These are phyloP conservation scores for Sycobia sp. DNA, from an alignment of 1,140 invertebrate genomes.

Conservation along the genomic window DNA sequence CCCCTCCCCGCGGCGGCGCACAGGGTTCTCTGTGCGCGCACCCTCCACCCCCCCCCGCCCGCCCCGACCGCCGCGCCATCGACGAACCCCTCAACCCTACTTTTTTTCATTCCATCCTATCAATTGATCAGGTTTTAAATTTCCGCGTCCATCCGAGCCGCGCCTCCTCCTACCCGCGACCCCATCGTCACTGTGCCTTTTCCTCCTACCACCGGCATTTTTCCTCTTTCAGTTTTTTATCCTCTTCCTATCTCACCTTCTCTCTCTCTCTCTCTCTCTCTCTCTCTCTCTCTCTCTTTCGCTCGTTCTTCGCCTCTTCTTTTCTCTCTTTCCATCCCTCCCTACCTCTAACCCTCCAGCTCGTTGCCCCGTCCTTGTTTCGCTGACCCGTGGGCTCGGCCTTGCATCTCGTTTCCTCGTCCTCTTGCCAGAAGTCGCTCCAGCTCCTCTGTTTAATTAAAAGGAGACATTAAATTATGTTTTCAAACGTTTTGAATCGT, in stretches of 20 bases:
- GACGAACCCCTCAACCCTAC: slow-evolving; percentile 58
- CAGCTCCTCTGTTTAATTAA: slow-evolving; percentile 15
- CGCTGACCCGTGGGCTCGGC: slow-evolving; percentile 1
- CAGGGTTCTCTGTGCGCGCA: slow-evolving; percentile 36
- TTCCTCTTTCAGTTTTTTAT: slow-evolving; percentile 37
- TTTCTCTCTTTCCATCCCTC: slow-evolving; percentile 27
- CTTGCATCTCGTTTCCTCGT: neutral
- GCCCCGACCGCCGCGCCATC: slow-evolving; percentile 35
- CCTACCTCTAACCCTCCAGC: slow-evolving; percentile 1
- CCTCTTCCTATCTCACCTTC: slow-evolving; percentile 23
- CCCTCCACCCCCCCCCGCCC: slow-evolving; percentile 38
- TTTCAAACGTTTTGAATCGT: neutral
- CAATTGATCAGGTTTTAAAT: slow-evolving; percentile 65
- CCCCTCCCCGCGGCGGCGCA: slow-evolving; percentile 15
- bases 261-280: slow-evolving; percentile 31
- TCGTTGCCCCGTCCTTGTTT: no score
- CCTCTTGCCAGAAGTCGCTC: neutral
- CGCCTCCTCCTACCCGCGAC: slow-evolving; percentile 44
- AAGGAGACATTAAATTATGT: slow-evolving; percentile 9
- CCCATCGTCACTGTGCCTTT: slow-evolving; percentile 6
- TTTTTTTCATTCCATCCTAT: slow-evolving; percentile 64
- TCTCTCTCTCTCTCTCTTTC: slow-evolving; percentile 45
- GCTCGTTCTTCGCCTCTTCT: slow-evolving; percentile 39
- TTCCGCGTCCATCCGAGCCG: slow-evolving; percentile 59
- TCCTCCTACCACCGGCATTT: slow-evolving; percentile 29